Conservation (phyloP, 2,113 vertebrate species). For the Rhinichthys klamathensis region DNA sequence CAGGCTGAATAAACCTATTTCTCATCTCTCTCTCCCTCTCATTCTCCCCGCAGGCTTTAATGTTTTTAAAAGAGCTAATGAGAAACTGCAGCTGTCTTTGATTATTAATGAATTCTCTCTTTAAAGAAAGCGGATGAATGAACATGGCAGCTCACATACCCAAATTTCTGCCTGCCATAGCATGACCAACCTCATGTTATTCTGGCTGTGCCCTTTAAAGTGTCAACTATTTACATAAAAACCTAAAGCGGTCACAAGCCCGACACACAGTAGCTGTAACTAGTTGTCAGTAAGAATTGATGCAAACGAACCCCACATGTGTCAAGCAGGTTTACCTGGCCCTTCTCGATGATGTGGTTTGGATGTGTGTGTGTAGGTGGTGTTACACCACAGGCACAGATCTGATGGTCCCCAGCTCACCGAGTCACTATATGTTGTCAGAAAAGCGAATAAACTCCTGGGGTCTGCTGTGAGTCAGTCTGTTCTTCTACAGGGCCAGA, state of each 20-base stretch:
- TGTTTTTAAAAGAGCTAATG: background rate
- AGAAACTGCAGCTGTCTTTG: background rate
- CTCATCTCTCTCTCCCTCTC: constrained; percentile 42
- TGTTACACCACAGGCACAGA: background rate
- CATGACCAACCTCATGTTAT: background rate
- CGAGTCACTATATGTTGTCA: constrained; percentile 18
- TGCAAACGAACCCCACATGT: background rate
- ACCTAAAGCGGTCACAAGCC: background rate
- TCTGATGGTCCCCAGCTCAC: background rate
- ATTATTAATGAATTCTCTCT: background rate
- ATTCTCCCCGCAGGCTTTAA: background rate
- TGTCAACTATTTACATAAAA: background rate
- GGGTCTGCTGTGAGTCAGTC: constrained; percentile 17
- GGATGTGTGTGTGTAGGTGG: constrained; percentile 16
- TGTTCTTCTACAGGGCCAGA: background rate
- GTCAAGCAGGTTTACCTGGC: background rate
- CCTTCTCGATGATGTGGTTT: background rate
- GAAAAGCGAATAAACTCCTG: background rate
- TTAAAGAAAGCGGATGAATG: background rate
- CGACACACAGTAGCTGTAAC: background rate
- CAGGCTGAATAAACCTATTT: constrained; percentile 15
- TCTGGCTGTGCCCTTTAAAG: background rate
- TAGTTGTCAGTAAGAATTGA: background rate
- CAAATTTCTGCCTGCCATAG: background rate
- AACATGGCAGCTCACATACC: background rate